phyloP scores from a whole-genome alignment of 1,140 invertebrate species.

The Drosophila auraria region DNA sequence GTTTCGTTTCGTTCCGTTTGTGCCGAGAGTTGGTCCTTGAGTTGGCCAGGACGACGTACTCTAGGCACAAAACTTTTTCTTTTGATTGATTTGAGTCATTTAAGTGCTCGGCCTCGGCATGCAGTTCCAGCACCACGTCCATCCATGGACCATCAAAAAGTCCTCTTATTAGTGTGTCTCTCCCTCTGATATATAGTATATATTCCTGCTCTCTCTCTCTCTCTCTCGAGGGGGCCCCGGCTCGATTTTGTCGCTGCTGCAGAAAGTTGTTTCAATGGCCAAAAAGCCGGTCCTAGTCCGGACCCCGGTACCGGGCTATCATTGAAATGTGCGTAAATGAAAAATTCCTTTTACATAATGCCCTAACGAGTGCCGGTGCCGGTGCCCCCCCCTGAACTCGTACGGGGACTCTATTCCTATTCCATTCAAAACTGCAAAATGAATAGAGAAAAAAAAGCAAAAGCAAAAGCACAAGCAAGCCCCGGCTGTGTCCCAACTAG shows the following conservation, averaged over 20 bases:
- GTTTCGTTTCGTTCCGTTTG: neutral
- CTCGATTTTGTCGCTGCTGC: conserved; percentile 25
- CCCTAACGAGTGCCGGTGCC: conserved; percentile 18
- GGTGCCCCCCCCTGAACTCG: conserved; percentile 3
- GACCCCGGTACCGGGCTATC: neutral
- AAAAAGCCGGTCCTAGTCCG: conserved; percentile 24
- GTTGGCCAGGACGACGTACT: conserved; percentile 15
- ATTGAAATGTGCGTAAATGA: conserved; percentile 53
- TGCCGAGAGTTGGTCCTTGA: conserved; percentile 22
- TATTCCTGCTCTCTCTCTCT: neutral
- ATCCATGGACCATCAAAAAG: conserved; percentile 15
- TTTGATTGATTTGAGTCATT: conserved; percentile 50
- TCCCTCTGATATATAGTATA: conserved; percentile 19
- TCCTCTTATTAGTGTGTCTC: conserved; percentile 39
- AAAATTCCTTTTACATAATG: conserved; percentile 46
- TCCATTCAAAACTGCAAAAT: conserved; percentile 34
- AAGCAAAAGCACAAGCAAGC: conserved; percentile 1
- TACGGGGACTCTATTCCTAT: conserved; percentile 17
- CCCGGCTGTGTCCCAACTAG: conserved; percentile 2
- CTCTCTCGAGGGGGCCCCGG: neutral
- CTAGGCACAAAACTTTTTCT: conserved; percentile 28
- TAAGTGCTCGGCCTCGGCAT: conserved; percentile 30
- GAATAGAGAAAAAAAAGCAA: conserved; percentile 20
- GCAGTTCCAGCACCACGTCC: neutral
- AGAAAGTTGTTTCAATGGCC: conserved; percentile 30